A percentile compares a stretch with the other conserved stretches of the same genome.
These are phyloP conservation scores for Tachina lurida DNA, from an alignment of 2,888 invertebrate species.

Conservation along the genomic window DNA sequence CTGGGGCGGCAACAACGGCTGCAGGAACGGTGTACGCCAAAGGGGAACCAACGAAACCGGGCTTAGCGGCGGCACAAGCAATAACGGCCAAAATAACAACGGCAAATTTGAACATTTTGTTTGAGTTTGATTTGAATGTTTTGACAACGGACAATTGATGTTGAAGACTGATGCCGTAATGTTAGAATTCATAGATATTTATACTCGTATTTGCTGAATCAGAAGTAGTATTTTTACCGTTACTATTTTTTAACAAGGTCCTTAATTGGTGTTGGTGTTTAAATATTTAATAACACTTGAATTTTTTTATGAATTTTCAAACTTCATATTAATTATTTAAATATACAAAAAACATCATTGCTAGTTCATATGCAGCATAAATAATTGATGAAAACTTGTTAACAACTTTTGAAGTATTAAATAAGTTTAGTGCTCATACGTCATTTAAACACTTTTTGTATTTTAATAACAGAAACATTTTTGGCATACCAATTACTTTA, in stretches of 20 bases:
- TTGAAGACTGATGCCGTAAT: not conserved
- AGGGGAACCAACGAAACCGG: slow-evolving; percentile 62
- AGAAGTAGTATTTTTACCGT: not conserved
- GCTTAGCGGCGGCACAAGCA: slow-evolving; percentile 75
- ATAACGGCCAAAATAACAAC: slow-evolving; percentile 74
- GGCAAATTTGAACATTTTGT: slow-evolving; percentile 46
- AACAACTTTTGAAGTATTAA: not conserved
- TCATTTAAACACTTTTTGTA: not conserved
- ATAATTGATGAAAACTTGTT: not conserved
- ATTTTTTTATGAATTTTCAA: not conserved
- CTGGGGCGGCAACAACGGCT: not conserved
- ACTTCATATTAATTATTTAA: not conserved
- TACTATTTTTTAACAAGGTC: not conserved
- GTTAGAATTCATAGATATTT: not conserved
- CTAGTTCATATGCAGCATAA: not conserved
- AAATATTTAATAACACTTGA: too few species aligned
- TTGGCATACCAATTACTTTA: not conserved
- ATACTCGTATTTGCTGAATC: too few species aligned
- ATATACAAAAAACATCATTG: not conserved
- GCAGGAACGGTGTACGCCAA: slow-evolving; percentile 16
- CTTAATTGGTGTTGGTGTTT: not conserved
- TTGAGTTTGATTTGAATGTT: not conserved
- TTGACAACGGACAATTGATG: not conserved
- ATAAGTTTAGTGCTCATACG: not conserved
- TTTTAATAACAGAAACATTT: not conserved